Evolutionary conservation across 2,888 invertebrate species (phyloP).

Genomic region (Amorpha juglandis): DNA sequence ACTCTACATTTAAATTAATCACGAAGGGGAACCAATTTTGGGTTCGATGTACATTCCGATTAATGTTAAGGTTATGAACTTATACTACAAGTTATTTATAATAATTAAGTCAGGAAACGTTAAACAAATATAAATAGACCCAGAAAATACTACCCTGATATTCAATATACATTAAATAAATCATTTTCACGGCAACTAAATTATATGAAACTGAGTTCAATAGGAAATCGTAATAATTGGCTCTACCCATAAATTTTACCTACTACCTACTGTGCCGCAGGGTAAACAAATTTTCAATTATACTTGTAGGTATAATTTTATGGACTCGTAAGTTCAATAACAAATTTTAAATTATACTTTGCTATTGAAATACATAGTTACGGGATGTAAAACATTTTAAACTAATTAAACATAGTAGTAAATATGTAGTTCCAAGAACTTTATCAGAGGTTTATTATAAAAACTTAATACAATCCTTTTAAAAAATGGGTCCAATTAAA

Average conservation of each 20-base stretch:
- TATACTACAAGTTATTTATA: background rate
- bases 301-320: constrained; percentile 3
- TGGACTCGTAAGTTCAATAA: background rate
- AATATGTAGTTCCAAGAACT: too few species aligned
- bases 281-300: constrained; percentile 17
- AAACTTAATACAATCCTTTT: too few species aligned
- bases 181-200: constrained; percentile 14
- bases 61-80: too few species aligned
- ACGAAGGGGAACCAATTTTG: too few species aligned
- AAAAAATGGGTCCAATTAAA: too few species aligned
- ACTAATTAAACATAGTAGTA: too few species aligned
- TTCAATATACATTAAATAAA: constrained; percentile 30
- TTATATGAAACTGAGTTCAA: constrained; percentile 5
- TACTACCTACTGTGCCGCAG: constrained; percentile 2
- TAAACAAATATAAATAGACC: background rate
- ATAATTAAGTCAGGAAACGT: background rate
- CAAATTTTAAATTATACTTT: background rate
- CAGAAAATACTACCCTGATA: background rate
- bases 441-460: too few species aligned
- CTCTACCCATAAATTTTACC: constrained; percentile 10
- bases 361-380: too few species aligned
- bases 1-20: too few species aligned
- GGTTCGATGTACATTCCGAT: too few species aligned
- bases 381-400: too few species aligned
- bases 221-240: constrained; percentile 9